Base-by-base conservation (phyloP, 2,888 invertebrate species). In the Rhagonycha lutea region DNA sequence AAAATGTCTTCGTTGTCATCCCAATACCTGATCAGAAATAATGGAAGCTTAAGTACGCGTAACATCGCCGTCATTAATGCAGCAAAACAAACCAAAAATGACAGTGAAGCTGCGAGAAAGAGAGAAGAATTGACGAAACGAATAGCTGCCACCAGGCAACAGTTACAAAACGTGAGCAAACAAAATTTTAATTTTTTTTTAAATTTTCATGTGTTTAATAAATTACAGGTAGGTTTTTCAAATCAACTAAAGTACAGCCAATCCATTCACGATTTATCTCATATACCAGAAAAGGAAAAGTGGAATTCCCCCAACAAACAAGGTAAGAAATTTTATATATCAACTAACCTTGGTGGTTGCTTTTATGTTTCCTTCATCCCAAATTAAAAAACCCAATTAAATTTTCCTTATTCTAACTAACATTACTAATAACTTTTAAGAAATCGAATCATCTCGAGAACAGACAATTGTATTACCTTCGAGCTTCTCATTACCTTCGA, bases 211-310 rank as follows among this genome's bases (percentile, higher is more conserved):
- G 7, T 14, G 26, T 61, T 61, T 14, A 24, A 18, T 61, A 18
- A 47, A 47, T 69, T 69, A 5, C 84, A 94, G 94, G 94, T 94
- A 82, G 94, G 94, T 75, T 93, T 93, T 86, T 91, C 93, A 78
- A 94, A 95, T 61, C 94, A 92, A 78, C 88, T 97, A 77, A 95
- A 95, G 85, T 92, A 94, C 82, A 96, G 96, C 86, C 96, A 96
- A 86, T 96, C 96, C 76, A 96, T 95, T 77, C 94, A 94, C 80
- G 96, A 96, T 85, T 89, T 96, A 26, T 95, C 95, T 80, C 93
- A 94, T 85, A 92, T 91, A 74, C 90, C 91, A 9, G 91, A 91
- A 82, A 89, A 88, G 79, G 89, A 89, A 80, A 86, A 87, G 80
- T 84, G 87, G 84, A 76, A 79, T 61, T 78, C 82, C 69, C 80